These are phyloP conservation scores for Rambutsinella grinnellia DNA, from an alignment of 2,888 invertebrate genomes.

Conservation along the genomic window DNA sequence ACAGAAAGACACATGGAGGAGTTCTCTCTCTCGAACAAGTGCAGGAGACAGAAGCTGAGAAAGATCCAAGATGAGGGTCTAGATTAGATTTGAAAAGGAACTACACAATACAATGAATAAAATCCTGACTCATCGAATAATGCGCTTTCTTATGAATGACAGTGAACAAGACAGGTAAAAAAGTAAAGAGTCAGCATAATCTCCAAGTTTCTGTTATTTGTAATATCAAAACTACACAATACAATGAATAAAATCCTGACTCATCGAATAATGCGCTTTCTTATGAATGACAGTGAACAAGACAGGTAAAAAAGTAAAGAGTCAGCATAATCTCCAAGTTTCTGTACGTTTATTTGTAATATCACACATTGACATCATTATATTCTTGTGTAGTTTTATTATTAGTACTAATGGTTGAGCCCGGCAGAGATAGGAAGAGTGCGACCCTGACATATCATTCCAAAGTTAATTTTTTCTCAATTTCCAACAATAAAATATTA, in stretches of 20 bases:
- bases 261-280: slow-evolving; percentile 64
- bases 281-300: slow-evolving; percentile 65
- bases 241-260: slow-evolving; percentile 64
- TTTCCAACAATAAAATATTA: no score
- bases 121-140: slow-evolving; percentile 66
- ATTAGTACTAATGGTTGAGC: no score
- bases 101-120: slow-evolving; percentile 61
- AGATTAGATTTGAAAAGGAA: slow-evolving; percentile 62
- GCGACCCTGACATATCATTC: no score
- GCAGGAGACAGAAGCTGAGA: slow-evolving; percentile 36
- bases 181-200: slow-evolving; percentile 52
- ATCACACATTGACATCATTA: no score
- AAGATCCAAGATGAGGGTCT: slow-evolving; percentile 59
- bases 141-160: slow-evolving; percentile 63
- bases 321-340: slow-evolving; percentile 40
- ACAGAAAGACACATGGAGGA: no score
- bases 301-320: slow-evolving; percentile 57
- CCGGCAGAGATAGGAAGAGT: no score
- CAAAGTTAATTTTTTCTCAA: no score
- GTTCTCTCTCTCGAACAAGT: not conserved
- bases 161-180: slow-evolving; percentile 61
- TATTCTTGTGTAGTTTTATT: no score
- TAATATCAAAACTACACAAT: slow-evolving; percentile 19
- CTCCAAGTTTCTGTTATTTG: slow-evolving; percentile 1
- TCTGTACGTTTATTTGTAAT: not conserved